Conservation (phyloP, 2,888 invertebrate species). For the Callosobruchus maculatus region DNA sequence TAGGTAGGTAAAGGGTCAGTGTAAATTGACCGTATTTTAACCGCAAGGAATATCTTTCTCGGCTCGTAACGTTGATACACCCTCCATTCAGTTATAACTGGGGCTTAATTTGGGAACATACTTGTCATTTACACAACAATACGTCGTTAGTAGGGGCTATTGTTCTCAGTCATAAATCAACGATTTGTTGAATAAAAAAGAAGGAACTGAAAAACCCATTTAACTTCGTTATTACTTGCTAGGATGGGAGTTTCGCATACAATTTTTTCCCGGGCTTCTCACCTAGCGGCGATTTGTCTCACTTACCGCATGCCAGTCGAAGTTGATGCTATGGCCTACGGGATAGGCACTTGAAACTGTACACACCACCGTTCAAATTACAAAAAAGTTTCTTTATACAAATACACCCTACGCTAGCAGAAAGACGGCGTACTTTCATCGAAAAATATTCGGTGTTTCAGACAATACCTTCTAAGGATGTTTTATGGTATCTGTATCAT, state of each 20-base stretch:
- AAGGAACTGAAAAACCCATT: neutral
- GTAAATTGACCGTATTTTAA: neutral
- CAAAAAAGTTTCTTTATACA: too few relatives aligned
- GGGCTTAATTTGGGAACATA: neutral
- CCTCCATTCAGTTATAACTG: neutral
- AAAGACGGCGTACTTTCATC: too few relatives aligned
- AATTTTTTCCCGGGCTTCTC: neutral
- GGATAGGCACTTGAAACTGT: neutral
- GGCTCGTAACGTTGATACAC: neutral
- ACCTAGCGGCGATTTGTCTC: neutral
- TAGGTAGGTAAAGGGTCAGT: neutral
- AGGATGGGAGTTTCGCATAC: neutral
- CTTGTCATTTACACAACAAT: neutral
- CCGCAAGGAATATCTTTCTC: neutral
- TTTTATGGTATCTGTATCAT: too few relatives aligned
- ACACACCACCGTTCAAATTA: neutral
- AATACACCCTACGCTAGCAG: too few relatives aligned
- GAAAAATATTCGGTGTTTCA: too few relatives aligned
- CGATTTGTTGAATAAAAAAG: neutral
- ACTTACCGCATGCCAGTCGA: neutral
- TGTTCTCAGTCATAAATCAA: neutral
- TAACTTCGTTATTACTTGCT: neutral
- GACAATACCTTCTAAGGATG: too few relatives aligned
- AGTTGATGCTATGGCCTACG: neutral
- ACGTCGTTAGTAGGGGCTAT: neutral